phyloP scores from a whole-genome alignment of 2,888 invertebrate species.

The Ennomos quercinarius region DNA sequence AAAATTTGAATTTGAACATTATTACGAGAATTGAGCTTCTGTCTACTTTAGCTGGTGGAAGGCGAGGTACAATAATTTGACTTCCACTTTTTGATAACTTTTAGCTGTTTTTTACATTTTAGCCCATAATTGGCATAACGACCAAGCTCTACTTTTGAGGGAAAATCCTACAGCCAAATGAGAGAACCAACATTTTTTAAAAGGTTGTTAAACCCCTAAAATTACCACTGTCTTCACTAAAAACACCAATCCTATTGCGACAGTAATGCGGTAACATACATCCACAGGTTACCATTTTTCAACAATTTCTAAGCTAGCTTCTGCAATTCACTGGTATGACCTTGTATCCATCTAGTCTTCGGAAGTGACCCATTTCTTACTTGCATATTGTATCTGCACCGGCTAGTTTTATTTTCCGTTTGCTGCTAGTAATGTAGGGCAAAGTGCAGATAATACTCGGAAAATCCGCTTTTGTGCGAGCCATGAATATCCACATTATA shows the following conservation, averaged over 20 bases:
- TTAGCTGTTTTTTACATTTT: no score
- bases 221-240: not conserved
- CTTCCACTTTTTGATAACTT: no score
- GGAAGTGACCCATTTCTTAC: constrained; percentile 42
- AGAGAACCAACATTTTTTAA: no score
- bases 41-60: no score
- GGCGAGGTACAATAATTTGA: no score
- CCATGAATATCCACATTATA: constrained; percentile 28
- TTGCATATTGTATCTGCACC: constrained; percentile 35
- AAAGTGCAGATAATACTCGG: constrained; percentile 38
- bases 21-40: no score
- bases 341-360: constrained; percentile 30
- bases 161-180: no score
- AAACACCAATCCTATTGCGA: constrained; percentile 6
- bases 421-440: constrained; percentile 31
- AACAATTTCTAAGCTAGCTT: constrained; percentile 20
- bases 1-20: no score
- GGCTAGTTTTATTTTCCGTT: constrained; percentile 36
- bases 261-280: constrained; percentile 25
- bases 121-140: no score
- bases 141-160: no score
- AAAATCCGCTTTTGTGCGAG: constrained; percentile 36
- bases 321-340: constrained; percentile 36
- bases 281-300: constrained; percentile 20
- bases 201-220: no score